Base-by-base conservation (phyloP, 2,888 invertebrate genomes). In the Dysmachus trigonus region DNA sequence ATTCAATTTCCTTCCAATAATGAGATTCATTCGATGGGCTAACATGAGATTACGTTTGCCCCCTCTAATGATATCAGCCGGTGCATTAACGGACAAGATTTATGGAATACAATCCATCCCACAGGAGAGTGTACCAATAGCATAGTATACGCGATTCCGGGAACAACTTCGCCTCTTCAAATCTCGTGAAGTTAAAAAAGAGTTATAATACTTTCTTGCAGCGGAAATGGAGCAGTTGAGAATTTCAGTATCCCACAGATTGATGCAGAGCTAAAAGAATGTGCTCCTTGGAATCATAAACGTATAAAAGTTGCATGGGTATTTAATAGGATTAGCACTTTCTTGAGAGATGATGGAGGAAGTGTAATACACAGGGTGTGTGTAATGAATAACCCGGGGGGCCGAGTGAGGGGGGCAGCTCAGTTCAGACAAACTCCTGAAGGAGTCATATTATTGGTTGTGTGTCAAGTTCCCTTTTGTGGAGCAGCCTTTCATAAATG, bases 381-480 rank as follows among this genome's bases (percentile, higher is more conserved):
- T 62, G 62, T 62, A 62, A 62, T 62, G 62, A 62, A 62, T 62
- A 62, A 62, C 8, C 53, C 53, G 53, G 7, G 22, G n/a, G 53
- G 22, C 8, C 53, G 22, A 53, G n/a, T n/a, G n/a, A n/a, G n/a
- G n/a, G 51, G 18, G 22, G 53, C 22, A 7, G 53, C 22, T 5
- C n/a, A 53, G 8, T n/a, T n/a, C n/a, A n/a, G n/a, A n/a, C n/a
- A n/a, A 62, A 27, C 10, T 22, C 22, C 18, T 22, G 27, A 27
- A 10, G 27, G 27, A 62, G 62, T 18, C 31, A 35, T 33, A 35
- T 74, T 74, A 74, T 74, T 74, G 74, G 74, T 74, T 74, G 35
- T 33, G 35, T 74, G 74, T 74, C 74, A 74, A 74, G 74, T 74
- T 74, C 74, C 30, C 33, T 74, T 33, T 74, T 33, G 33, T 35